These are phyloP conservation scores for Pocillopora grandis DNA, from an alignment of 92 coral and sea anemone species.

Conservation along the genomic window DNA sequence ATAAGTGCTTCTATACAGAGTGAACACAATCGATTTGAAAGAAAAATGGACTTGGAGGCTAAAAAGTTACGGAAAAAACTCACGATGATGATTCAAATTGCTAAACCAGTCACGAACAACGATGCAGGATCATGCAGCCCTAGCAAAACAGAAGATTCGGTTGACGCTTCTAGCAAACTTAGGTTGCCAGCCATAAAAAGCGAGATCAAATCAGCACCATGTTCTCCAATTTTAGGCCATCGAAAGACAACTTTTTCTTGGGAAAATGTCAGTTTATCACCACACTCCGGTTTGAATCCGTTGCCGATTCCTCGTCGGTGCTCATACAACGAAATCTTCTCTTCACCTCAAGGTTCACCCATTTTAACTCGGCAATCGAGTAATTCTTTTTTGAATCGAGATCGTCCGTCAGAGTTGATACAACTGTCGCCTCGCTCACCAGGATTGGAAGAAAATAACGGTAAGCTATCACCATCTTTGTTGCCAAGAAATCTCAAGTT, in stretches of 20 bases:
- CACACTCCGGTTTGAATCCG: not conserved
- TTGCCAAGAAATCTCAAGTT: slow-evolving; percentile 55
- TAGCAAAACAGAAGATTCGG: not conserved
- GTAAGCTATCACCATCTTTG: slow-evolving; percentile 17
- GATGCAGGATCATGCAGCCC: not conserved
- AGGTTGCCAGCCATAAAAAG: slow-evolving; percentile 28
- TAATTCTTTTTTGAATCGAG: slow-evolving; percentile 12
- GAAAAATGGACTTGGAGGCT: slow-evolving; percentile 52
- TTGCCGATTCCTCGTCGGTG: slow-evolving; percentile 16
- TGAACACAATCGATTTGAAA: slow-evolving; percentile 51
- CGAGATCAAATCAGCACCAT: slow-evolving; percentile 14
- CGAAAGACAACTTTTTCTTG: not conserved
- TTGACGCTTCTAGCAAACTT: not conserved
- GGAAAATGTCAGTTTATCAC: slow-evolving; percentile 9
- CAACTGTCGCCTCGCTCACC: not conserved
- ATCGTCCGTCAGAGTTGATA: slow-evolving; percentile 8
- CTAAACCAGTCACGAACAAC: not conserved
- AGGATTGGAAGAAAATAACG: not conserved
- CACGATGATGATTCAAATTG: not conserved
- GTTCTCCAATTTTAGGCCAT: slow-evolving; percentile 2
- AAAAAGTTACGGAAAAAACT: slow-evolving; percentile 31
- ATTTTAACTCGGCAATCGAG: not conserved
- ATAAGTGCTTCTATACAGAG: slow-evolving; percentile 20
- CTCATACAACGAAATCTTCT: slow-evolving; percentile 10
- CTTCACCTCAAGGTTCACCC: not conserved